Percentiles rank a stretch among this genome's conserved stretches.
Evolutionary conservation across 2,113 vertebrate genomes (phyloP).

Genomic region (Mesocricetus auratus): DNA sequence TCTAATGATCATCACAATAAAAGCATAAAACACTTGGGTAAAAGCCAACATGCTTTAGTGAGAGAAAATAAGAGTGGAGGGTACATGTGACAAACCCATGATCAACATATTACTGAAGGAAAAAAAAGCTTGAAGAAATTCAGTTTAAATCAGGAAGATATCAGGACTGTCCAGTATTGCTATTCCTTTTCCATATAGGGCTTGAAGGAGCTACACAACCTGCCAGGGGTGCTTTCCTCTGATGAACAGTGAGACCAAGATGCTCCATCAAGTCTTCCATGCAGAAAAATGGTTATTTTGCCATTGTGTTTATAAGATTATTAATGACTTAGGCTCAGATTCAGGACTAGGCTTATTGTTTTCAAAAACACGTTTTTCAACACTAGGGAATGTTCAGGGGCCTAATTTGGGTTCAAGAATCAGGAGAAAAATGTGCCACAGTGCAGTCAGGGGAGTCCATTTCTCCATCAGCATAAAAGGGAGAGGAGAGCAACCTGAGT

Average conservation of each 20-base stretch:
- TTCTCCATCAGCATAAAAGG: neutral
- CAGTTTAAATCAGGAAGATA: neutral
- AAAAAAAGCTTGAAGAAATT: neutral
- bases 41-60: neutral
- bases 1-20: neutral
- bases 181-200: neutral
- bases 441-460: neutral
- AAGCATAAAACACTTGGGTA: neutral
- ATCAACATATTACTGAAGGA: neutral
- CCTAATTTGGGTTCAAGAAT: neutral
- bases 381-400: neutral
- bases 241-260: neutral
- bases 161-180: neutral
- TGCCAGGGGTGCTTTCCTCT: neutral
- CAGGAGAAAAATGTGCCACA: neutral
- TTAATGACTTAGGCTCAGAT: neutral
- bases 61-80: neutral
- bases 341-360: neutral
- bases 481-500: neutral
- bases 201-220: neutral
- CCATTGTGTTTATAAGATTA: neutral
- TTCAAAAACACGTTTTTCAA: neutral
- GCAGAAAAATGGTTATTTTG: neutral
- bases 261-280: no score
- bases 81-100: neutral